A percentile compares a stretch with the other conserved stretches of the same genome.
phyloP scores from a whole-genome alignment of 2,888 invertebrate genomes.

The Aelia acuminata region DNA sequence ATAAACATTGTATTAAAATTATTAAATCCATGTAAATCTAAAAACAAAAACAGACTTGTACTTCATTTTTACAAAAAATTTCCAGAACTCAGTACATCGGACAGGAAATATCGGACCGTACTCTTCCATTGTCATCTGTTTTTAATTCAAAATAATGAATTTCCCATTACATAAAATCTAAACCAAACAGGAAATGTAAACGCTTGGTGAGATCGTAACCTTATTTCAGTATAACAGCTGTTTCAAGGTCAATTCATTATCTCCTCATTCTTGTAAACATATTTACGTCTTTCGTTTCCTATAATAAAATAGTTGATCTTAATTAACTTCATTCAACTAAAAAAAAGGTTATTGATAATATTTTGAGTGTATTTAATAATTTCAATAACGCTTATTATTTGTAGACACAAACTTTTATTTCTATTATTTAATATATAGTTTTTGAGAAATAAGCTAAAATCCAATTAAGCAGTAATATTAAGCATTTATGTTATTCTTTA shows the following conservation, averaged over 20 bases:
- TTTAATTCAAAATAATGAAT: not conserved
- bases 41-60: not conserved
- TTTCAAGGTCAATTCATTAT: conserved; percentile 8
- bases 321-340: not conserved
- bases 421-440: no score
- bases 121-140: not conserved
- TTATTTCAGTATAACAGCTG: not conserved
- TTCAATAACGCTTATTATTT: no score
- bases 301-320: not conserved
- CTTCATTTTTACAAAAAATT: not conserved
- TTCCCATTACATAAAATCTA: not conserved
- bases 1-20: not conserved
- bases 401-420: no score
- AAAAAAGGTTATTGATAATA: not conserved
- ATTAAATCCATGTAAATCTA: not conserved
- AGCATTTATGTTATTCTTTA: no score
- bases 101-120: not conserved
- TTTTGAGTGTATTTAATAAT: no score
- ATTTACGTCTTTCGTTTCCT: not conserved
- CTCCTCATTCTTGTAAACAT: conserved; percentile 9
- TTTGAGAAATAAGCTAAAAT: no score
- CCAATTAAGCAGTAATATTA: no score
- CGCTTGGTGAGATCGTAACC: conserved; percentile 19
- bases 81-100: not conserved
- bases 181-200: conserved; percentile 13